Conservation (phyloP, 2,888 invertebrate species). For the Euplagia quadripunctaria region DNA sequence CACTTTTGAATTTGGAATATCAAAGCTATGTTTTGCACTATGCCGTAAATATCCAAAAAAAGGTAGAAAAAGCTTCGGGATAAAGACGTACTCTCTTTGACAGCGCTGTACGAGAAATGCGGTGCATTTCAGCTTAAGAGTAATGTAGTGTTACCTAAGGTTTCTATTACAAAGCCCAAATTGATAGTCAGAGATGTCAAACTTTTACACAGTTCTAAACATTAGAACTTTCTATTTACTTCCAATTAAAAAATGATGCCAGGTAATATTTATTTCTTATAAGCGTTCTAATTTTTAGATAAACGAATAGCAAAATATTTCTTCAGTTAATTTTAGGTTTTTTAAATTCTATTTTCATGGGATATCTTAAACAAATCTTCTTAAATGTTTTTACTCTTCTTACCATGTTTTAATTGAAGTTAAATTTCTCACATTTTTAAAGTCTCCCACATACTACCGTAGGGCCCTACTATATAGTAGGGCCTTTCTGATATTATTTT, state of each 20-base stretch:
- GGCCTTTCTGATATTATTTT: too few species aligned
- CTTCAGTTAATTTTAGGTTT: too few species aligned
- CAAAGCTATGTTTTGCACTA: not conserved
- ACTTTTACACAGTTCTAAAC: not conserved
- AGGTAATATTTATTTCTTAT: too few species aligned
- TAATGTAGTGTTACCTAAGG: not conserved
- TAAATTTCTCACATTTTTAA: too few species aligned
- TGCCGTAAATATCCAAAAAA: not conserved
- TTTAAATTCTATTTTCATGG: too few species aligned
- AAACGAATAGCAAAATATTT: too few species aligned
- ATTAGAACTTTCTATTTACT: not conserved
- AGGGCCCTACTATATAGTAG: too few species aligned
- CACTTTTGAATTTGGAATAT: not conserved
- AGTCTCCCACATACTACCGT: too few species aligned
- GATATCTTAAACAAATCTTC: too few species aligned
- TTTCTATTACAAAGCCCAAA: not conserved
- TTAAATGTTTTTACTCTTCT: too few species aligned
- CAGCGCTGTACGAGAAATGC: not conserved
- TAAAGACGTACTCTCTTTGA: not conserved
- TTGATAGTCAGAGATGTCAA: not conserved
- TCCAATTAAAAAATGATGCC: not conserved
- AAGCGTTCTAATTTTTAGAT: too few species aligned
- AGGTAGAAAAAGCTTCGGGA: not conserved
- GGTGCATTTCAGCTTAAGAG: not conserved
- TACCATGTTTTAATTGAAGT: too few species aligned